Conservation (phyloP, 1,140 invertebrate species). For the Drosophila nebulosa region DNA sequence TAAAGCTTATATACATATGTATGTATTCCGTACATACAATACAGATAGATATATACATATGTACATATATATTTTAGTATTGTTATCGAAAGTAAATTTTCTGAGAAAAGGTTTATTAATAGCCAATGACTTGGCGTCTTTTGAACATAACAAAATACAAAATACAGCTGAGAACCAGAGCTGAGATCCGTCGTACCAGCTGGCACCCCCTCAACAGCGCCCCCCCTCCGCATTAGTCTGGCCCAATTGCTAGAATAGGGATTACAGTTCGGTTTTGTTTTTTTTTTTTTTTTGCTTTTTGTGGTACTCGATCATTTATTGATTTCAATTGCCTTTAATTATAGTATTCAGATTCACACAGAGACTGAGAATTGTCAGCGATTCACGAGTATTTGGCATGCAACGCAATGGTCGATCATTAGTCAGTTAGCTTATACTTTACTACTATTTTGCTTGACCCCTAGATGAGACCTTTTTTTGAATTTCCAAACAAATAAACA, state of each 20-base stretch:
- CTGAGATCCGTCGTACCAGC: slow-evolving; percentile 4
- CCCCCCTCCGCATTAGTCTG: not conserved
- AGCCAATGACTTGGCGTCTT: slow-evolving; percentile 56
- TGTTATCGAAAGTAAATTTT: slow-evolving; percentile 58
- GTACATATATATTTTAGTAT: slow-evolving; percentile 9
- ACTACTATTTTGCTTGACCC: slow-evolving; percentile 28
- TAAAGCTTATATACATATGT: not conserved
- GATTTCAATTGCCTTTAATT: slow-evolving; percentile 75
- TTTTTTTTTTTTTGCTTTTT: no score
- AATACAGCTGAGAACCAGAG: slow-evolving; percentile 8
- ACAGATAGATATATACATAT: slow-evolving; percentile 17
- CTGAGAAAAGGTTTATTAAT: slow-evolving; percentile 63
- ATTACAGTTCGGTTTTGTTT: slow-evolving; percentile 38
- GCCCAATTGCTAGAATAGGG: slow-evolving; percentile 25
- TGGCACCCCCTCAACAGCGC: not conserved
- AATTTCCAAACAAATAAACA: slow-evolving; percentile 48
- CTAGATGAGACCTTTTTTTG: not conserved
- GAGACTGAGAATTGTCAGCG: not conserved
- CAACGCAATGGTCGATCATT: slow-evolving; percentile 9
- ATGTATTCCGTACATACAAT: slow-evolving; percentile 1
- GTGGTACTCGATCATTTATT: slow-evolving; percentile 58
- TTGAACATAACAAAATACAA: slow-evolving; percentile 1
- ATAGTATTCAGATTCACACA: slow-evolving; percentile 34
- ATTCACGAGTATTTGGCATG: slow-evolving; percentile 3
- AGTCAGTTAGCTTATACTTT: not conserved